Conservation (phyloP, 2,797 vertebrate genomes). For the Alectoris magna region DNA sequence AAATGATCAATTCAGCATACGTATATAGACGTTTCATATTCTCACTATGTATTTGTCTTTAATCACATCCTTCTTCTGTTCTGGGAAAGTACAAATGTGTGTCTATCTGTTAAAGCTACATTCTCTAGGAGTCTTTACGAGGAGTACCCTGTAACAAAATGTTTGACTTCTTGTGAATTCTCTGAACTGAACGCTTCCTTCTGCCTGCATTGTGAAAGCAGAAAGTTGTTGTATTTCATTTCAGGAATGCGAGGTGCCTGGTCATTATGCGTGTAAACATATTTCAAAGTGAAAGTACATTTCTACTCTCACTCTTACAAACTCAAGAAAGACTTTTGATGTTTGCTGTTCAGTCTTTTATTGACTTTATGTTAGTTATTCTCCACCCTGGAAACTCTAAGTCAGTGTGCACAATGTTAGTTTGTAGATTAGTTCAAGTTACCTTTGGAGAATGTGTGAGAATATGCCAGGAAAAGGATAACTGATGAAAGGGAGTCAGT, state of each 20-base stretch:
- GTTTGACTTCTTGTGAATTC: not conserved
- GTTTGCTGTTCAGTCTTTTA: not conserved
- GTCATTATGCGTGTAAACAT: not conserved
- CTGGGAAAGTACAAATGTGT: not conserved
- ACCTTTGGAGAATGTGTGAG: not conserved
- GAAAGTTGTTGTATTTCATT: not conserved
- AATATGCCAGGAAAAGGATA: not conserved
- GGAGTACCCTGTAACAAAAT: not conserved
- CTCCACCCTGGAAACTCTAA: not conserved
- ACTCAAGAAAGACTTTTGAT: not conserved
- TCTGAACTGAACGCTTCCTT: not conserved
- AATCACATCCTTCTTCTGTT: not conserved
- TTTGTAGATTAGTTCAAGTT: not conserved
- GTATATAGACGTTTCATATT: not conserved
- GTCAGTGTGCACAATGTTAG: not conserved
- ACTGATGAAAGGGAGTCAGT: not conserved
- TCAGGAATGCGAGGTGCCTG: not conserved
- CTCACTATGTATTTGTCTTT: not conserved
- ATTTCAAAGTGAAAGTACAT: not conserved
- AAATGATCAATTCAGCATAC: not conserved
- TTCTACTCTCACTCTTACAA: not conserved
- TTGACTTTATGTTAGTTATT: conserved; percentile 7
- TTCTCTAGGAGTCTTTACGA: not conserved
- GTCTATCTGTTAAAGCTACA: not conserved
- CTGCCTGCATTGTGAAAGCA: not conserved